Percentiles rank a stretch among this genome's conserved stretches.
Evolutionary conservation across 2,797 vertebrate species (phyloP).

Genomic region (Typhlichthys eigenmanni): DNA sequence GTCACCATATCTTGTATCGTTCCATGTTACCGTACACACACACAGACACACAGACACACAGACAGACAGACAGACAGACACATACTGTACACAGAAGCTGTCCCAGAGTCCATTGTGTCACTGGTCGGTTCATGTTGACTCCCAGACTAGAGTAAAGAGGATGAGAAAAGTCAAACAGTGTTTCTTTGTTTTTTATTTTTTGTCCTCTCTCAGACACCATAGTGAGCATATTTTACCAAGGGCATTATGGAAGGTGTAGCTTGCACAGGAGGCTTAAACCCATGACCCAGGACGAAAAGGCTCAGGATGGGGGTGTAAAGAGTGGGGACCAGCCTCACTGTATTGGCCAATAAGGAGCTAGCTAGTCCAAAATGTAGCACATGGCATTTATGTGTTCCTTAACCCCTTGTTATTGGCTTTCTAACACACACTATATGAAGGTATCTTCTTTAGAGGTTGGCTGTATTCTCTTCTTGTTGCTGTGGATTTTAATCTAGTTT

Average conservation of each 20-base stretch:
- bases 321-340: too few relatives aligned
- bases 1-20: constrained; percentile 64
- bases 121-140: constrained; percentile 63
- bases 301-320: too few relatives aligned
- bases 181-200: constrained; percentile 55
- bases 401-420: background rate
- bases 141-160: constrained; percentile 57
- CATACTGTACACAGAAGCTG: background rate
- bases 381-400: background rate
- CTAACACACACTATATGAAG: background rate
- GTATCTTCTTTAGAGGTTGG: background rate
- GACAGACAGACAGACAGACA: background rate
- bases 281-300: background rate
- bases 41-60: background rate
- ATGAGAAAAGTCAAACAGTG: constrained; percentile 66
- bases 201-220: constrained; percentile 57
- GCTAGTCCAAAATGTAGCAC: too few relatives aligned
- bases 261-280: constrained; percentile 2
- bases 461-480: background rate
- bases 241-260: constrained; percentile 45
- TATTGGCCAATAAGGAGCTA: too few relatives aligned
- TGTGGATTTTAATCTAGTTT: constrained; percentile 4
- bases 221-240: constrained; percentile 17
- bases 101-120: constrained; percentile 44
- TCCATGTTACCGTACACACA: constrained; percentile 55